Percentiles rank a stretch among this genome's conserved stretches.
Conservation (phyloP, 2,888 invertebrate genomes). For the Herminia tarsipennalis region DNA sequence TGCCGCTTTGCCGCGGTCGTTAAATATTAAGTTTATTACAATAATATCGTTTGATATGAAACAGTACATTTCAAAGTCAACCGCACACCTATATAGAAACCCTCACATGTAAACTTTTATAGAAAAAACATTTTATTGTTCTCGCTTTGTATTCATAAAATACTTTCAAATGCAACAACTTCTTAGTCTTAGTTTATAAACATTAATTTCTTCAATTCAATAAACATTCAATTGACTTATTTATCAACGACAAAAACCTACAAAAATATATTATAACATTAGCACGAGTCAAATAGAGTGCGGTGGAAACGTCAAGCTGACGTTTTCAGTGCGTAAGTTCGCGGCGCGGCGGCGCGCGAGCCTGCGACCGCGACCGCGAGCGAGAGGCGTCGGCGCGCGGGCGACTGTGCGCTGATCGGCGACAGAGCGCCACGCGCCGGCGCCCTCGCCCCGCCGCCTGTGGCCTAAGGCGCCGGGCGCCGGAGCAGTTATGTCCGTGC, state of each 20-base stretch:
- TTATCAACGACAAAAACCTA: constrained; percentile 84
- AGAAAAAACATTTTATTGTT: constrained; percentile 84
- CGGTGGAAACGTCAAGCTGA: constrained; percentile 58
- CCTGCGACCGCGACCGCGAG: constrained; percentile 23
- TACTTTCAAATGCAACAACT: constrained; percentile 86
- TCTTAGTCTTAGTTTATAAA: constrained; percentile 83
- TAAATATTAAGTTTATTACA: constrained; percentile 64
- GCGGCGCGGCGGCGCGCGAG: constrained; percentile 26
- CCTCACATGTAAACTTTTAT: constrained; percentile 82
- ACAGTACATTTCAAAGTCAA: constrained; percentile 75
- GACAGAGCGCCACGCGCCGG: constrained; percentile 27
- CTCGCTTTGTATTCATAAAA: constrained; percentile 84
- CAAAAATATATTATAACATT: constrained; percentile 84
- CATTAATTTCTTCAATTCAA: constrained; percentile 80
- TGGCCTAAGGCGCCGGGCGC: constrained; percentile 31
- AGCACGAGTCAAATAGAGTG: constrained; percentile 79
- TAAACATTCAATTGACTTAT: constrained; percentile 85
- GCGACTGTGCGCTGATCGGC: too few species aligned
- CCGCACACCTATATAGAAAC: constrained; percentile 70
- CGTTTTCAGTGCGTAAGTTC: constrained; percentile 42
- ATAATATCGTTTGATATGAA: constrained; percentile 80
- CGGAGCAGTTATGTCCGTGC: constrained; percentile 47
- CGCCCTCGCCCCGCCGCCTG: constrained; percentile 21
- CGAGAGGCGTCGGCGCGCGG: constrained; percentile 27
- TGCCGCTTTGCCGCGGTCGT: constrained; percentile 60